Base-by-base conservation (phyloP, 2,113 vertebrate genomes). In the Oenanthe oenanthe region DNA sequence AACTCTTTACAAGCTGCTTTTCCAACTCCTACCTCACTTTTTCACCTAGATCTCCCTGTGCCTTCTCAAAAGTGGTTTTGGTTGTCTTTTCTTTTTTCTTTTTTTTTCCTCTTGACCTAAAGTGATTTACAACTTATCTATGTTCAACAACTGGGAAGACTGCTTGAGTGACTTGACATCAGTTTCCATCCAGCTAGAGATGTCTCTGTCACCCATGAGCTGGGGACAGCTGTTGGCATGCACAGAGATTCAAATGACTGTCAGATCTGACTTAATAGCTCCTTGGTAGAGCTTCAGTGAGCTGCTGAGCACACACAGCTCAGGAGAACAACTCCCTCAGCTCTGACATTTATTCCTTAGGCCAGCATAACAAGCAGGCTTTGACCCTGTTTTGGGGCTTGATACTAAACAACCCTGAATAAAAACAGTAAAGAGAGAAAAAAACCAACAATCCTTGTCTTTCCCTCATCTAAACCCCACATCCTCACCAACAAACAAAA, bases 61-160 rank as follows among this genome's bases (percentile, higher is more conserved):
- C 70, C 36, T 86, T 88, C 82, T 83, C 38, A 19, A 36, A 82
- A 92, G 47, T 28, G n/a, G 5, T 38, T 60, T 38, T 50, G 13
- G n/a, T 29, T 24, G 16, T 48, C 9, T 50, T 38, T 34, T 66
- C 92, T 17, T 58, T 6, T 31, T n/a, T 17, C n/a, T n/a, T 70
- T 63, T 43, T 29, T 76, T 87, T 24, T 56, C 50, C 65, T 74
- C 32, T 47, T 81, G 38, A 78, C 56, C 71, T 45, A 13, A 93
- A 71, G 65, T 79, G 40, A 79, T 96, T 96, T 94, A 61, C 53
- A 92, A 58, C n/a, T 96, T 94, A 95, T 88, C 83, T 76, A 9
- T 26, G 72, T 95, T 85, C 78, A 96, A 20, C 32, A 73, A 85
- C 62, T 32, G 51, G 67, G 58, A 72, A 85, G 78, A 38, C 13